Evolutionary conservation across 2,797 vertebrate genomes (phyloP).

Genomic region (Xerus rutilus): DNA sequence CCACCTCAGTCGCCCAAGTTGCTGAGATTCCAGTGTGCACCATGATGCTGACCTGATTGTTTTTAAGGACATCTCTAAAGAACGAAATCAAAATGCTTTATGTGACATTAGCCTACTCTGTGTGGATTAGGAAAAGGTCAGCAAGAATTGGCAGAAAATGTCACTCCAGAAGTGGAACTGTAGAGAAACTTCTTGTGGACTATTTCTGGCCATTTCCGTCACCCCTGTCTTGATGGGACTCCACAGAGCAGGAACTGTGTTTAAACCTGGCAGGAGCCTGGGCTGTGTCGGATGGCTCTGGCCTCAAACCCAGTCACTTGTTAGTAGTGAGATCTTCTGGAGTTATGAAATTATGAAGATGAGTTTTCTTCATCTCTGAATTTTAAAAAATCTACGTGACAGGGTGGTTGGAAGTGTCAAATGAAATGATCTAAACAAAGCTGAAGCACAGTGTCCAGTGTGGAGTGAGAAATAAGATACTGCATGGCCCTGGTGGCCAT

Average conservation of each 20-base stretch:
- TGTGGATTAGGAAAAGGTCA: neutral
- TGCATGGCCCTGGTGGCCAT: neutral
- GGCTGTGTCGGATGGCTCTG: neutral
- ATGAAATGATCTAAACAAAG: neutral
- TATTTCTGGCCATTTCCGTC: neutral
- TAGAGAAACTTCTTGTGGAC: neutral
- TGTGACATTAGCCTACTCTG: neutral
- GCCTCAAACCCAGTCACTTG: neutral
- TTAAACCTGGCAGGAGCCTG: neutral
- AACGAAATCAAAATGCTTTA: neutral
- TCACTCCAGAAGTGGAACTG: neutral
- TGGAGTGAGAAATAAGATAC: neutral
- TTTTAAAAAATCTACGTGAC: neutral
- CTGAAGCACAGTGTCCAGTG: neutral
- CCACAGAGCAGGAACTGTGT: neutral
- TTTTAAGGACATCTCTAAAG: neutral
- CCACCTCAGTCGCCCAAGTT: neutral
- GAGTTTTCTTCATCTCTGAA: neutral
- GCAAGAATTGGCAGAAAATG: neutral
- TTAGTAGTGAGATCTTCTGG: neutral
- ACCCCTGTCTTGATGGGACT: neutral
- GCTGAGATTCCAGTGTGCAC: neutral
- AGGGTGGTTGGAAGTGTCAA: neutral
- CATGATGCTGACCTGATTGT: neutral
- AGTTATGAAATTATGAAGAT: neutral